Evolutionary conservation across 2,797 vertebrate species (phyloP).

Genomic region (Leucoraja ocellata): DNA sequence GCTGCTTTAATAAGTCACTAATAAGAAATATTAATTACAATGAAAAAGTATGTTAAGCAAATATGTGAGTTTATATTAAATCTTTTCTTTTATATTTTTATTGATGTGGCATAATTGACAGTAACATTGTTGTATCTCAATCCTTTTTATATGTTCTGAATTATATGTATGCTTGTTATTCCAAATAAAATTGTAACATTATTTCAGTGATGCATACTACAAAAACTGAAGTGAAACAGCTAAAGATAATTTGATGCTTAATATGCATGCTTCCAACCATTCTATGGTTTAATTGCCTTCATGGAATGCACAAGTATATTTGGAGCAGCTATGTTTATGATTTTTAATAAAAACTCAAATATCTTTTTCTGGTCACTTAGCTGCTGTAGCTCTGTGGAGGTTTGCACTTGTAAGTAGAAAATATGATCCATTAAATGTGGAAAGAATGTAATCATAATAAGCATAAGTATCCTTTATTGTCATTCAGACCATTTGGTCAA

Average conservation of each 20-base stretch:
- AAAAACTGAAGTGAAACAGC: not conserved
- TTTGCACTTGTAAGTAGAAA: too few relatives aligned
- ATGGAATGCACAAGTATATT: not conserved
- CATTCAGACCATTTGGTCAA: too few relatives aligned
- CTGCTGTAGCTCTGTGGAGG: not conserved
- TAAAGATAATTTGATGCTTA: not conserved
- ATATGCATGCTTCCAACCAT: not conserved
- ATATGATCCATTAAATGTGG: too few relatives aligned
- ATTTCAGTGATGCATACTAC: not conserved
- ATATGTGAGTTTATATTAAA: not conserved
- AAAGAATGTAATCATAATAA: too few relatives aligned
- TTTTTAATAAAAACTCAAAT: too few relatives aligned
- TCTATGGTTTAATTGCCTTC: not conserved
- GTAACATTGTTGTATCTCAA: too few relatives aligned
- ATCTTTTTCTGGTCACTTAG: not conserved
- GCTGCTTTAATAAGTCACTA: too few relatives aligned
- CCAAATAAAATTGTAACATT: not conserved
- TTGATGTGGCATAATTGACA: too few relatives aligned
- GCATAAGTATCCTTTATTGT: too few relatives aligned
- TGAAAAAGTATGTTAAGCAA: not conserved
- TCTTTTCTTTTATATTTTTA: not conserved
- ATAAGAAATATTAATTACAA: not conserved
- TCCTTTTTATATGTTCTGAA: too few relatives aligned
- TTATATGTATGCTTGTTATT: not conserved
- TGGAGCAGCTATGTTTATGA: not conserved